These are phyloP conservation scores for Festucalex cinctus DNA, from an alignment of 2,113 vertebrate species.

Conservation along the genomic window DNA sequence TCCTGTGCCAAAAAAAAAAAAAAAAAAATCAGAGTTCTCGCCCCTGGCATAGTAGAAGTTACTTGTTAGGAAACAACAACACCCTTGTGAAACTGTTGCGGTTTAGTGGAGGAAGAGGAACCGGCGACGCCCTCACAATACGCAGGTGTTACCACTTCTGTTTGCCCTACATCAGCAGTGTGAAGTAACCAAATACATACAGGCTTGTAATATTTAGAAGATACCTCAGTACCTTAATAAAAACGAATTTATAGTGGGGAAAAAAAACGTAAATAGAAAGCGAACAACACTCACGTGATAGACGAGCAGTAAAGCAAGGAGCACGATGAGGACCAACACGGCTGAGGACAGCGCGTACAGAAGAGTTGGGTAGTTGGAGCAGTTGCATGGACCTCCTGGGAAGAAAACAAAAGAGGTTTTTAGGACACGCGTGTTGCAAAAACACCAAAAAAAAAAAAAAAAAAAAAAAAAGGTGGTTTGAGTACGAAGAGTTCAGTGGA, in stretches of 20 bases:
- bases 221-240: no score
- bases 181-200: background rate
- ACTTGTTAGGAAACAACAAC: background rate
- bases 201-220: background rate
- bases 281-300: conserved; percentile 43
- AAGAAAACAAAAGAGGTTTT: conserved; percentile 9
- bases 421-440: background rate
- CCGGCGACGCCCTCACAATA: conserved; percentile 6
- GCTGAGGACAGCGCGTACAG: conserved; percentile 55
- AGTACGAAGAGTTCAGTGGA: background rate
- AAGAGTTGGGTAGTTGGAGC: conserved; percentile 45
- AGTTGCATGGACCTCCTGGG: conserved; percentile 44
- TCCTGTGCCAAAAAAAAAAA: conserved; percentile 52
- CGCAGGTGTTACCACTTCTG: conserved; percentile 27
- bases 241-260: no score
- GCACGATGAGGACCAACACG: conserved; percentile 48
- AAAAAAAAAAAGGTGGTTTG: background rate
- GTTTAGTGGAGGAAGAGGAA: conserved; percentile 36
- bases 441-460: background rate
- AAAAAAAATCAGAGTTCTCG: conserved; percentile 7
- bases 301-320: conserved; percentile 25
- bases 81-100: conserved; percentile 36
- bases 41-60: background rate
- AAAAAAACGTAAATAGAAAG: background rate
- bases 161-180: background rate